phyloP scores from a whole-genome alignment of 2,888 invertebrate species.

The Panzeria rudis region DNA sequence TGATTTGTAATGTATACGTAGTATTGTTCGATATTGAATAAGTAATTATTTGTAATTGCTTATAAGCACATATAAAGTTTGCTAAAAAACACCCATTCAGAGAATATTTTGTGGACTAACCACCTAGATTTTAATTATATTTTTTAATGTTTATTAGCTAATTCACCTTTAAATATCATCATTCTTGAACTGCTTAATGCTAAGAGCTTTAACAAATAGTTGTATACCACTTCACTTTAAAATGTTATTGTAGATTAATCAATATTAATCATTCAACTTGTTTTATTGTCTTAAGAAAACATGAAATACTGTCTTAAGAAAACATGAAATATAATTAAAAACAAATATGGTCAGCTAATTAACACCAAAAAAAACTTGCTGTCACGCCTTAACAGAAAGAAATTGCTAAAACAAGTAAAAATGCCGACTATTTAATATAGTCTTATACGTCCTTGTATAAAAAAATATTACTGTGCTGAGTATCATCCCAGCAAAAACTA shows the following conservation, averaged over 20 bases:
- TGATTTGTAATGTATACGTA: neutral
- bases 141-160: neutral
- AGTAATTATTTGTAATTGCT: neutral
- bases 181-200: neutral
- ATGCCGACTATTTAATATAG: neutral
- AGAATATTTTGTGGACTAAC: neutral
- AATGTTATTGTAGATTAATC: neutral
- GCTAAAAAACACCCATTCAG: neutral
- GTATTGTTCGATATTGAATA: neutral
- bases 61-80: too few relatives aligned
- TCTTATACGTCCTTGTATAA: neutral
- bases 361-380: constrained; percentile 16
- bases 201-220: neutral
- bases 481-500: too few relatives aligned
- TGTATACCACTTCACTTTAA: neutral
- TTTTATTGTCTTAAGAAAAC: constrained; percentile 15
- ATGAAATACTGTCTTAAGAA: neutral
- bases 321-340: neutral
- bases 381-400: neutral
- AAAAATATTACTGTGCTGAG: too few relatives aligned
- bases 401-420: neutral
- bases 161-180: neutral
- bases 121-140: neutral
- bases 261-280: constrained; percentile 19
- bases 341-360: constrained; percentile 23